A percentile compares a stretch with the other conserved stretches of the same genome.
Evolutionary conservation across 37 sponge, comb jelly and placozoan genomes (phyloP).

Genomic region (Cliona cf. orientalis): DNA sequence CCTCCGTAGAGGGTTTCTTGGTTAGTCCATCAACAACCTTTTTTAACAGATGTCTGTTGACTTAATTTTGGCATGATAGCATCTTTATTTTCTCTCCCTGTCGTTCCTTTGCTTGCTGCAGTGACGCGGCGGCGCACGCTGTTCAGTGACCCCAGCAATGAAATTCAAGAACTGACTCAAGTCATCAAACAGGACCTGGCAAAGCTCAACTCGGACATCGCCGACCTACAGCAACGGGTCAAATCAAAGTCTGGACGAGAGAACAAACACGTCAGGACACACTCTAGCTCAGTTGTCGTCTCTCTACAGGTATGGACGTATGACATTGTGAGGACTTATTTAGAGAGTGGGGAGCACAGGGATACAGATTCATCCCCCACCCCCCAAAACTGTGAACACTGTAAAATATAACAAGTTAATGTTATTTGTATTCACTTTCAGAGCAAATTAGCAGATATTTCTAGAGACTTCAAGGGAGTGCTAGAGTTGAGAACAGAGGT

Average conservation of each 20-base stretch:
- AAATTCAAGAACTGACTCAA: slow-evolving; percentile 96
- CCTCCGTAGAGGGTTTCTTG: no score
- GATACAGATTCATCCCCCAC: background rate
- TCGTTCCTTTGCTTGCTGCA: slow-evolving; percentile 2
- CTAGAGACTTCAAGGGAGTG: slow-evolving; percentile 93
- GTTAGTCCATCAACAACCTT: no score
- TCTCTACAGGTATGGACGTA: slow-evolving; percentile 67
- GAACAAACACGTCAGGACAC: slow-evolving; percentile 67
- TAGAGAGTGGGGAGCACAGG: background rate
- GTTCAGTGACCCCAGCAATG: slow-evolving; percentile 91
- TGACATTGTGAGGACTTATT: background rate
- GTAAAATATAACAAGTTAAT: background rate
- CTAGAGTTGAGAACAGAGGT: slow-evolving; percentile 94
- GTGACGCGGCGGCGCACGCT: slow-evolving; percentile 78
- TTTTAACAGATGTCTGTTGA: no score
- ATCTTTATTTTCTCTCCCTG: background rate
- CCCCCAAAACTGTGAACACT: background rate
- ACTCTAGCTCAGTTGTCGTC: slow-evolving; percentile 78
- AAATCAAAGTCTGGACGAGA: slow-evolving; percentile 23
- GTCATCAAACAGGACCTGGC: slow-evolving; percentile 90
- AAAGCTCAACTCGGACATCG: slow-evolving; percentile 83
- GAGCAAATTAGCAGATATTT: slow-evolving; percentile 86
- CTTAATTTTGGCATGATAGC: background rate
- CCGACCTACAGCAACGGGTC: slow-evolving; percentile 67
- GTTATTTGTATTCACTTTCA: slow-evolving; percentile 8